phyloP scores from a whole-genome alignment of 2,113 vertebrate genomes.

The Tor tambroides region DNA sequence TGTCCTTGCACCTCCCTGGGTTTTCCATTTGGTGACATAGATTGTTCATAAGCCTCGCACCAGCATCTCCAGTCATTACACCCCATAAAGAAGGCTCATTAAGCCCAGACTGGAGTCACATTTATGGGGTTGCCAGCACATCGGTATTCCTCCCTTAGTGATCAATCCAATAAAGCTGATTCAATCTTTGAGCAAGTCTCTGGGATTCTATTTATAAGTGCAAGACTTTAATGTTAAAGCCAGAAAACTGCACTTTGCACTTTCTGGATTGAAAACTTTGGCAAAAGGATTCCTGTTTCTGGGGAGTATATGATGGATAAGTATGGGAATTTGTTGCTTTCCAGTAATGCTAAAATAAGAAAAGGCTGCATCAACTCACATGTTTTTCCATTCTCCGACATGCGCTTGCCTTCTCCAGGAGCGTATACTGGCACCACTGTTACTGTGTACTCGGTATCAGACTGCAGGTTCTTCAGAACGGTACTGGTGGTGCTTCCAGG shows the following conservation, averaged over 20 bases:
- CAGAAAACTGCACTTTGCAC: conserved; percentile 10
- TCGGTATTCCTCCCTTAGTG: conserved; percentile 72
- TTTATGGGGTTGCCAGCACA: conserved; percentile 62
- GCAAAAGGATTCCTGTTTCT: neutral
- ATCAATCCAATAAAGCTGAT: conserved; percentile 71
- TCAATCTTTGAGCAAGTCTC: conserved; percentile 61
- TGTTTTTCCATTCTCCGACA: conserved; percentile 89
- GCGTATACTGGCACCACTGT: conserved; percentile 88
- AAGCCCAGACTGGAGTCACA: conserved; percentile 67
- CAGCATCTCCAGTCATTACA: conserved; percentile 67
- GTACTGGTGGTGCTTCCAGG: conserved; percentile 87
- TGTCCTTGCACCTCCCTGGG: conserved; percentile 65
- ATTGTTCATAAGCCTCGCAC: conserved; percentile 63
- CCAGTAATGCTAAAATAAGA: neutral
- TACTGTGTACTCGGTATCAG: conserved; percentile 86
- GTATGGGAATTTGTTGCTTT: neutral
- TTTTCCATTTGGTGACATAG: conserved; percentile 59
- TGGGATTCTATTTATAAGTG: conserved; percentile 55
- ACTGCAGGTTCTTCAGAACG: conserved; percentile 85
- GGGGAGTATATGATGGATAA: neutral
- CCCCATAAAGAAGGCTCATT: conserved; percentile 71
- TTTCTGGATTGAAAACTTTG: neutral
- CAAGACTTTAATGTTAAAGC: neutral
- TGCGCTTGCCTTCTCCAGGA: conserved; percentile 87
- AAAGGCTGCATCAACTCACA: conserved; percentile 76